phyloP scores from a whole-genome alignment of 2,888 invertebrate genomes.

The Drepanosiphum platanoidis region DNA sequence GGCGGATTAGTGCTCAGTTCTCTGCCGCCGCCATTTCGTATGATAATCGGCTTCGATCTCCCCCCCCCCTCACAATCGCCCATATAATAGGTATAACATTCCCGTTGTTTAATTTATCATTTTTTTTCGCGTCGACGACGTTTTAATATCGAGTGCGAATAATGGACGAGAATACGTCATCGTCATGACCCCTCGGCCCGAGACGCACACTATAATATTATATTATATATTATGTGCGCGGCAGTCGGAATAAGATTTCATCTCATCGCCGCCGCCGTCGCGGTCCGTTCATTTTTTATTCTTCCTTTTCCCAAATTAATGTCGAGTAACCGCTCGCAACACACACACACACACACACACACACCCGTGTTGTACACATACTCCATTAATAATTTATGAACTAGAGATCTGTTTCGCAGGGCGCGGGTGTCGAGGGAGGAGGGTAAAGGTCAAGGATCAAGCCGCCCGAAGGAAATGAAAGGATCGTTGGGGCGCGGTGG shows the following conservation, averaged over 20 bases:
- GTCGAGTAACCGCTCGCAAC: neutral
- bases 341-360: no score
- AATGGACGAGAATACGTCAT: no score
- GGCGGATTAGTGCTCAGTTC: no score
- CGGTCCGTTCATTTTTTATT: neutral
- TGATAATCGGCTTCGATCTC: no score
- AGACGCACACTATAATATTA: no score
- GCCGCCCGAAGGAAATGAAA: neutral
- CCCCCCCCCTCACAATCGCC: no score
- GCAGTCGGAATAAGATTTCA: neutral
- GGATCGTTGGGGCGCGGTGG: neutral
- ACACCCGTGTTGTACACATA: neutral
- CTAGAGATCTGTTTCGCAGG: neutral
- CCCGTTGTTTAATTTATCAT: neutral
- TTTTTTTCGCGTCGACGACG: neutral
- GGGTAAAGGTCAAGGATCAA: neutral
- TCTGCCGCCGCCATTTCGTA: no score
- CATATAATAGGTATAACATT: neutral
- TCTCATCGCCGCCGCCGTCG: neutral
- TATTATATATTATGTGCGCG: neutral
- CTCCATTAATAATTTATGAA: constrained; percentile 25
- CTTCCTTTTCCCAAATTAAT: neutral
- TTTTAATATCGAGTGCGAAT: neutral
- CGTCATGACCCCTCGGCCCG: no score
- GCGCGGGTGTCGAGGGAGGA: neutral